These are phyloP conservation scores for Lymantria dispar DNA, from an alignment of 2,888 invertebrate genomes.

Conservation along the genomic window DNA sequence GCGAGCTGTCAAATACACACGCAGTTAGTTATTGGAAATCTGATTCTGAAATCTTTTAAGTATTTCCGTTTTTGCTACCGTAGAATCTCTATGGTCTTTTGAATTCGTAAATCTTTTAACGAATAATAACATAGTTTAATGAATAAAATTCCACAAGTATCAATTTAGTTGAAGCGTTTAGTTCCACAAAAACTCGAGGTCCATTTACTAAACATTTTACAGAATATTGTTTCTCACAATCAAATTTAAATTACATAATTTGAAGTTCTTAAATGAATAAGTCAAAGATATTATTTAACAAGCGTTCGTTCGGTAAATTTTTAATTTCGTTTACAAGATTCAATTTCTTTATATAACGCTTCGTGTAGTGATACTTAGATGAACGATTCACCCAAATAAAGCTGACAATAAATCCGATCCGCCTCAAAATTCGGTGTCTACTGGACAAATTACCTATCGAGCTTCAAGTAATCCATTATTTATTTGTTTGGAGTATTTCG, in stretches of 20 bases:
- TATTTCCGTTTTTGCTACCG: conserved; percentile 14
- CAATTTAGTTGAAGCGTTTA: too few relatives aligned
- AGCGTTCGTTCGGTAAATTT: too few relatives aligned
- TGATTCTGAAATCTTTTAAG: conserved; percentile 16
- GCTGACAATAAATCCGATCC: conserved; percentile 16
- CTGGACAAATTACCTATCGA: conserved; percentile 18
- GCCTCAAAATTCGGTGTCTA: conserved; percentile 13
- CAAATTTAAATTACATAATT: too few relatives aligned
- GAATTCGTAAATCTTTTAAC: conserved; percentile 15
- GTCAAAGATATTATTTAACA: too few relatives aligned
- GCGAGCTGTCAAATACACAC: conserved; percentile 23
- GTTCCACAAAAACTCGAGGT: too few relatives aligned
- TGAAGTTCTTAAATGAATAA: too few relatives aligned
- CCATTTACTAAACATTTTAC: too few relatives aligned
- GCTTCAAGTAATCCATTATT: conserved; percentile 13
- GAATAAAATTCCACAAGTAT: too few relatives aligned
- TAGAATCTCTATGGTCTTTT: conserved; percentile 18
- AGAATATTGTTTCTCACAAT: too few relatives aligned
- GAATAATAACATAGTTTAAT: neutral
- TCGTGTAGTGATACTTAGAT: too few relatives aligned
- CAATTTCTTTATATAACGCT: too few relatives aligned
- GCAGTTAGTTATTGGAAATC: conserved; percentile 28
- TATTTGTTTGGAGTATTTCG: conserved; percentile 12
- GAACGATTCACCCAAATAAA: conserved; percentile 9
- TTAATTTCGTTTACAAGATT: too few relatives aligned